Evolutionary conservation across 1,140 invertebrate species (phyloP).

Genomic region (Zaprionus vittiger): DNA sequence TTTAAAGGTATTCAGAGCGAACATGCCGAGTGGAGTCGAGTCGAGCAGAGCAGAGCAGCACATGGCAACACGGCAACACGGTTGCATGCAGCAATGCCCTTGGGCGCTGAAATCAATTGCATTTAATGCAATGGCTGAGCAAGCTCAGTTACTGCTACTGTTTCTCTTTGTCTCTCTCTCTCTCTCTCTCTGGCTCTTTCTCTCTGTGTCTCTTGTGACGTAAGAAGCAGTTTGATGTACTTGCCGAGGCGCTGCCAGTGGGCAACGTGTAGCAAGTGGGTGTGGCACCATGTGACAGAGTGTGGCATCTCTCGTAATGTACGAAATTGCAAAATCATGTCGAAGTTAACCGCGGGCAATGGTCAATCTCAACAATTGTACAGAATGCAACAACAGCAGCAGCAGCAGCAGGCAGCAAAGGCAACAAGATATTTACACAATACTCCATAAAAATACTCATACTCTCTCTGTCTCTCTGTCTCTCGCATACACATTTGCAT

Average conservation of each 20-base stretch:
- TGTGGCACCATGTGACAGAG: constrained; percentile 3
- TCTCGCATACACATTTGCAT: constrained; percentile 54
- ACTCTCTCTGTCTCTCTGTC: background rate
- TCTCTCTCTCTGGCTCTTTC: constrained; percentile 14
- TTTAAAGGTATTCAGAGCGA: constrained; percentile 27
- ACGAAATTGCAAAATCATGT: constrained; percentile 81
- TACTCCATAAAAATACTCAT: constrained; percentile 14
- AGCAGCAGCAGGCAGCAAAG: constrained; percentile 10
- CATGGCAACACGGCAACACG: no score
- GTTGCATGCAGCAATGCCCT: constrained; percentile 65
- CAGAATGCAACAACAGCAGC: background rate
- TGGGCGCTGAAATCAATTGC: constrained; percentile 78
- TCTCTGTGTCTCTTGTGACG: constrained; percentile 34
- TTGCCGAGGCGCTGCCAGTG: constrained; percentile 62
- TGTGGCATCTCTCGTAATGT: constrained; percentile 67
- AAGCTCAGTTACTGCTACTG: constrained; percentile 28
- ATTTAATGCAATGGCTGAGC: constrained; percentile 64
- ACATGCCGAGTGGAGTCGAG: constrained; percentile 5
- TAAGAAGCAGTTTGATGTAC: constrained; percentile 72
- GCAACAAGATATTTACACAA: constrained; percentile 51
- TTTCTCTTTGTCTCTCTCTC: constrained; percentile 10
- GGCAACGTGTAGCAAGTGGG: constrained; percentile 33
- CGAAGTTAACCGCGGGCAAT: constrained; percentile 58
- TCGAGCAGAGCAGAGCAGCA: constrained; percentile 4
- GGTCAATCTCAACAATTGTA: constrained; percentile 43